Evolutionary conservation across 1,140 invertebrate species (phyloP), one percentile per base, ranked within the genome.

Genomic region (Drosophila orosa): DNA sequence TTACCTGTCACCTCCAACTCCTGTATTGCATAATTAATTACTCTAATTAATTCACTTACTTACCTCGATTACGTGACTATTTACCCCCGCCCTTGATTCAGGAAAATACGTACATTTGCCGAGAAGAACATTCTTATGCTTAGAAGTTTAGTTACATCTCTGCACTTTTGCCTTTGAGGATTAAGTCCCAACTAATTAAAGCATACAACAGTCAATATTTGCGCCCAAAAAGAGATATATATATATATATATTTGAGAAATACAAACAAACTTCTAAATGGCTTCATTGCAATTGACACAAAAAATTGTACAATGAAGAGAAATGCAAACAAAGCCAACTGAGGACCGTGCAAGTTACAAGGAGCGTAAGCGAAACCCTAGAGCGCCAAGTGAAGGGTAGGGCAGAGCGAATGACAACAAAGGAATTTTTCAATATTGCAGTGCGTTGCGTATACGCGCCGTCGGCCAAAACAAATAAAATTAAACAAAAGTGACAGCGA

Each of bases 341-440:
- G 39, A 29, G 45, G 42, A 13, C 33, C 19, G 42, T 29, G 52
- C 35, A 45, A 75, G 45, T 52, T 47, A 55, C 17, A 66, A 54
- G 25, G 9, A 57, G 33, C 17, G 25, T 15, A 66, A 57, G 39
- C 27, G 42, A 56, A 47, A 52, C 40, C 39, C 40, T 19, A 24
- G 17, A 17, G 24, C 24, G 15, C 42, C 54, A 35, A 50, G 55
- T 57, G 59, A 66, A 35, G 60, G 29, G 31, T 44, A 27, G 52
- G 56, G 61, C 44, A 33, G 59, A 57, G 66, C 62, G 75, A 87
- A 87, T 79, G 78, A 86, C 82, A 78, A 86, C 82, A 85, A 85
- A 86, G 82, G 82, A 82, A 86, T 82, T 86, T 86, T 87, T 82
- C 78, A 86, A 87, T 87, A 87, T 86, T 87, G 75, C 79, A 87